Percentiles rank a stretch among this genome's conserved stretches.
These are phyloP conservation scores for Drosophila kanekoi DNA, from an alignment of 2,888 invertebrate species.

Conservation along the genomic window DNA sequence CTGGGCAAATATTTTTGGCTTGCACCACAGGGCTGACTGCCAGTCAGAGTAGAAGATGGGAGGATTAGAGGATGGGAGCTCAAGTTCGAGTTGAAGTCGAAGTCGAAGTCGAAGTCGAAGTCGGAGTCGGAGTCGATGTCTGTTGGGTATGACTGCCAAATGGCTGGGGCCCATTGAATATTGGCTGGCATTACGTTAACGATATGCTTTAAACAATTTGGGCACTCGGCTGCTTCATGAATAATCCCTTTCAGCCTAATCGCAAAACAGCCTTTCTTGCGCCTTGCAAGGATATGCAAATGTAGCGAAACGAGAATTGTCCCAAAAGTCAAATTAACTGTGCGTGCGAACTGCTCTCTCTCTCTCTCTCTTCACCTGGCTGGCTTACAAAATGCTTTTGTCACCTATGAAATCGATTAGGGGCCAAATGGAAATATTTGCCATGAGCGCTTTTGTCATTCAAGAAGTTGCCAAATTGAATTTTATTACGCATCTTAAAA, in stretches of 20 bases:
- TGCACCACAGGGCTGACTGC: constrained; percentile 17
- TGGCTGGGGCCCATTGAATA: constrained; percentile 38
- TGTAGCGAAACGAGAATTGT: constrained; percentile 28
- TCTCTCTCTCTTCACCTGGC: not conserved
- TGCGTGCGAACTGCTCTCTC: not conserved
- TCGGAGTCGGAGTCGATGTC: not conserved
- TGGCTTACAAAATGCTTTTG: constrained; percentile 48
- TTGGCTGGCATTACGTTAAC: constrained; percentile 50
- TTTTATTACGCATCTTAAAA: constrained; percentile 73
- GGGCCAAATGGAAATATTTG: constrained; percentile 26
- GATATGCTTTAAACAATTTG: constrained; percentile 52
- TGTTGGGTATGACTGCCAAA: constrained; percentile 35
- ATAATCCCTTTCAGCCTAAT: constrained; percentile 67
- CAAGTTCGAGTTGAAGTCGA: not conserved
- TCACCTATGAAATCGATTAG: constrained; percentile 79
- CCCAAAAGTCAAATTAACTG: constrained; percentile 60
- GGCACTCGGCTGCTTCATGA: constrained; percentile 63
- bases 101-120: no score
- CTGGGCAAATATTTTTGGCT: constrained; percentile 55
- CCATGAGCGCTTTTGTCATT: constrained; percentile 10
- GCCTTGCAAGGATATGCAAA: constrained; percentile 65
- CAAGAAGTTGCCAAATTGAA: constrained; percentile 62
- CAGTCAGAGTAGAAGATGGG: constrained; percentile 10
- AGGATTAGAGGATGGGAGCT: not conserved
- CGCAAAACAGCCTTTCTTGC: constrained; percentile 22